A percentile compares a stretch with the other conserved stretches of the same genome.
Conservation (phyloP, 2,888 invertebrate genomes). For the Cacoxenus indagator region DNA sequence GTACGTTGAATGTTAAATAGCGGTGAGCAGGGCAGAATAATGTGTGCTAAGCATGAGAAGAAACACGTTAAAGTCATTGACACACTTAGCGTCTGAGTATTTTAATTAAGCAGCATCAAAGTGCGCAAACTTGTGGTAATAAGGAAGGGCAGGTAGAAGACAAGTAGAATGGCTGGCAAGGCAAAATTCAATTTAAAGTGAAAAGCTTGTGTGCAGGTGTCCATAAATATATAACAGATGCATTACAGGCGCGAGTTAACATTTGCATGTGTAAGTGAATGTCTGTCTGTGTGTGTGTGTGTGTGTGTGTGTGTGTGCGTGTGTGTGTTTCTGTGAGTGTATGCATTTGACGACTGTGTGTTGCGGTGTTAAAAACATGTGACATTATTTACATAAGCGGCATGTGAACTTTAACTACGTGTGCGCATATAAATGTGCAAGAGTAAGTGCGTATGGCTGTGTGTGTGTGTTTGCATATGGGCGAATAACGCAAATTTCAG, state of each 20-base stretch:
- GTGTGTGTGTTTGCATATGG: slow-evolving; percentile 26
- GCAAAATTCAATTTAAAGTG: slow-evolving; percentile 52
- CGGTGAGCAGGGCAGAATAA: not conserved
- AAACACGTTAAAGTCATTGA: slow-evolving; percentile 50
- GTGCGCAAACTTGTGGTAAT: slow-evolving; percentile 35
- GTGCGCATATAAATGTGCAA: too few relatives aligned
- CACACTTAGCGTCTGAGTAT: slow-evolving; percentile 61
- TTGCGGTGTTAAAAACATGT: not conserved
- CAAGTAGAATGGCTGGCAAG: not conserved
- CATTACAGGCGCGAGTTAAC: not conserved
- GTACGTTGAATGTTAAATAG: not conserved
- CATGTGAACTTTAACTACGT: too few relatives aligned
- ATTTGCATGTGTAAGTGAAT: not conserved
- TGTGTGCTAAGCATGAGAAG: not conserved
- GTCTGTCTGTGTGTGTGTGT: not conserved
- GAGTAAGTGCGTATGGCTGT: slow-evolving; percentile 18
- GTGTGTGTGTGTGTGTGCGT: not conserved
- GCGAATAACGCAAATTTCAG: slow-evolving; percentile 15
- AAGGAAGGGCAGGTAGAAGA: slow-evolving; percentile 21
- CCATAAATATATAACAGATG: not conserved
- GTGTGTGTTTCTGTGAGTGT: not conserved
- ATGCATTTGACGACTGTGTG: too few relatives aligned
- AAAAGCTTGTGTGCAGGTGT: not conserved
- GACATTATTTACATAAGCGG: slow-evolving; percentile 7
- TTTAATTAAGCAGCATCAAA: slow-evolving; percentile 63